These are phyloP conservation scores for Ichneumoninae sp. DNA, from an alignment of 2,888 invertebrate genomes.

Conservation along the genomic window DNA sequence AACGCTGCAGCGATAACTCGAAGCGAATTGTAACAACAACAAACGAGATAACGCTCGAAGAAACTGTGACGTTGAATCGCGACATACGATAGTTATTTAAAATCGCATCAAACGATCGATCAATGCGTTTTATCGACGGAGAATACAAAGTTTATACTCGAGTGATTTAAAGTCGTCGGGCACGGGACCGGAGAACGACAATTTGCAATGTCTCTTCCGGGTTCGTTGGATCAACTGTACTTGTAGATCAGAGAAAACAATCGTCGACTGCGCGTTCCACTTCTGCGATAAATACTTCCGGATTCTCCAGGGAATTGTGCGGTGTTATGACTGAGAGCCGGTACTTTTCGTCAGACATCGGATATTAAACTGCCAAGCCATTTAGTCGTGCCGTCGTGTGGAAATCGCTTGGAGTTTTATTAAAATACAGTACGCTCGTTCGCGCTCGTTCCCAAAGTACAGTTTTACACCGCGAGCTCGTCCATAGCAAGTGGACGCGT, in stretches of 20 bases:
- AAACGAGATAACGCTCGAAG: background rate
- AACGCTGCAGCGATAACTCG: background rate
- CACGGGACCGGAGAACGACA: slow-evolving; percentile 16
- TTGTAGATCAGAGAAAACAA: slow-evolving; percentile 43
- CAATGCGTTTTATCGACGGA: background rate
- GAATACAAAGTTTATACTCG: background rate
- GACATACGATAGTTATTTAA: background rate
- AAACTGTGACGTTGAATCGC: background rate
- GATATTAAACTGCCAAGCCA: background rate
- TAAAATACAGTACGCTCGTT: background rate
- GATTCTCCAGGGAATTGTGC: background rate
- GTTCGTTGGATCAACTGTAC: slow-evolving; percentile 58
- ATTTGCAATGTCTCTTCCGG: slow-evolving; percentile 51
- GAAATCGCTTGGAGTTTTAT: background rate
- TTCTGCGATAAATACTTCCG: slow-evolving; percentile 31
- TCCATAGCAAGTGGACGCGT: slow-evolving; percentile 23
- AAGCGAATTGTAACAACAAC: background rate
- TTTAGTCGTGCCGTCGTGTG: background rate
- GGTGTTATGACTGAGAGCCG: slow-evolving; percentile 9
- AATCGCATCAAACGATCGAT: background rate
- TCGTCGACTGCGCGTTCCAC: slow-evolving; percentile 25
- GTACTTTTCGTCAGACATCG: background rate
- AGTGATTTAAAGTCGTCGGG: background rate
- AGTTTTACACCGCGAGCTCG: slow-evolving; percentile 7
- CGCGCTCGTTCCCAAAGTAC: background rate